Conservation (phyloP, 2,113 vertebrate genomes). For the Trogon surrucura region DNA sequence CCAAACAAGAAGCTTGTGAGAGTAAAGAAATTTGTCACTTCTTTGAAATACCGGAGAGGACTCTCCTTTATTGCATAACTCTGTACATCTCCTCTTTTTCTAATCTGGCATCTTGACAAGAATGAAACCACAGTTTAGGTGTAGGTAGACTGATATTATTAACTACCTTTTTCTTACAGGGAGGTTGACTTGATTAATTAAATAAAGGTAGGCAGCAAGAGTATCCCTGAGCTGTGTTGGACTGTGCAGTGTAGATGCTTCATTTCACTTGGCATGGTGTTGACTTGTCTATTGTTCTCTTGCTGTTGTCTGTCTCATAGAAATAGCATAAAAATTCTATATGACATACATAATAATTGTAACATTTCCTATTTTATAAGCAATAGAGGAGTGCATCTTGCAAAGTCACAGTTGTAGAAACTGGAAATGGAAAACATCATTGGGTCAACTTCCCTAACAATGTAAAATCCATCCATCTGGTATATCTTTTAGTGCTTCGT, state of each 20-base stretch:
- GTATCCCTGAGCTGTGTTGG: neutral
- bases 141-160: neutral
- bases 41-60: neutral
- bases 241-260: neutral
- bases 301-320: neutral
- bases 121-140: neutral
- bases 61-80: neutral
- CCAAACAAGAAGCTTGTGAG: neutral
- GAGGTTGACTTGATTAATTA: neutral
- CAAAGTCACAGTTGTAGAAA: neutral
- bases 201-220: neutral
- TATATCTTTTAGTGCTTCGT: neutral
- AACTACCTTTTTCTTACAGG: neutral
- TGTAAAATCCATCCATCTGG: neutral
- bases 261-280: neutral
- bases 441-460: neutral
- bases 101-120: neutral
- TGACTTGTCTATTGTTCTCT: neutral
- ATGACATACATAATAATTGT: neutral
- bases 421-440: slow-evolving; percentile 15
- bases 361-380: neutral
- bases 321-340: neutral
- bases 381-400: neutral
- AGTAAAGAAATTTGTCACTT: neutral
- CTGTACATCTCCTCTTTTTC: neutral